A percentile compares a stretch with the other conserved stretches of the same genome.
Evolutionary conservation across 2,797 vertebrate species (phyloP).

Genomic region (Neosilurus hyrtlii): DNA sequence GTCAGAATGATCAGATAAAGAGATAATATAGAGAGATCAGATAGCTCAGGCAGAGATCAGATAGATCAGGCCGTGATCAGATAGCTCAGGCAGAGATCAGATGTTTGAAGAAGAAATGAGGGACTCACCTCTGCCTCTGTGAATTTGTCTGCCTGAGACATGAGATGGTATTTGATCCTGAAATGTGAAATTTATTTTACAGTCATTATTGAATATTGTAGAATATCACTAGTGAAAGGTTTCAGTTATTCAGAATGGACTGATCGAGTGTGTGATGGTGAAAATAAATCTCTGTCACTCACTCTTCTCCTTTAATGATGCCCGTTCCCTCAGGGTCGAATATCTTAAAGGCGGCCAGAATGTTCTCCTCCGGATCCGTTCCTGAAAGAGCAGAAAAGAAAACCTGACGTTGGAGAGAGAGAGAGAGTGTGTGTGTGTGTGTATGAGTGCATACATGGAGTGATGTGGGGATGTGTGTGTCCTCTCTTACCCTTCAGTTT

Average conservation of each 20-base stretch:
- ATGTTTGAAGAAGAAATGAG: too few species aligned
- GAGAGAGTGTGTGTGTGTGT: not conserved
- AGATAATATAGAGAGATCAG: too few species aligned
- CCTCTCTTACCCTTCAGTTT: constrained; percentile 82
- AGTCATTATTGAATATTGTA: not conserved
- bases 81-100: not conserved
- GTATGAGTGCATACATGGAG: not conserved
- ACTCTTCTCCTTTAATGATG: constrained; percentile 85
- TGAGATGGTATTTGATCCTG: constrained; percentile 87
- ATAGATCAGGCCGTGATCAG: too few species aligned
- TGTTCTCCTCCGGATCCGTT: constrained; percentile 88
- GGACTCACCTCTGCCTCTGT: constrained; percentile 81
- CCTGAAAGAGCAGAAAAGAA: constrained; percentile 63
- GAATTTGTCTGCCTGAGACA: constrained; percentile 90
- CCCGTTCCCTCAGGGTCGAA: constrained; percentile 86
- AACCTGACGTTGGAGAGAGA: not conserved
- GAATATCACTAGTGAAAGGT: not conserved
- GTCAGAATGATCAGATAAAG: too few species aligned
- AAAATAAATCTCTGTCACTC: constrained; percentile 57
- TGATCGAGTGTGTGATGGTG: not conserved
- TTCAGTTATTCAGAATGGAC: not conserved
- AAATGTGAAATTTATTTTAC: constrained; percentile 19
- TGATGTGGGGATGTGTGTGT: not conserved
- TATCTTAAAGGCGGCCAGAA: constrained; percentile 87
- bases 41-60: too few species aligned